Base-by-base conservation (phyloP, 2,797 vertebrate species). In the Hafferia zeledoni region DNA sequence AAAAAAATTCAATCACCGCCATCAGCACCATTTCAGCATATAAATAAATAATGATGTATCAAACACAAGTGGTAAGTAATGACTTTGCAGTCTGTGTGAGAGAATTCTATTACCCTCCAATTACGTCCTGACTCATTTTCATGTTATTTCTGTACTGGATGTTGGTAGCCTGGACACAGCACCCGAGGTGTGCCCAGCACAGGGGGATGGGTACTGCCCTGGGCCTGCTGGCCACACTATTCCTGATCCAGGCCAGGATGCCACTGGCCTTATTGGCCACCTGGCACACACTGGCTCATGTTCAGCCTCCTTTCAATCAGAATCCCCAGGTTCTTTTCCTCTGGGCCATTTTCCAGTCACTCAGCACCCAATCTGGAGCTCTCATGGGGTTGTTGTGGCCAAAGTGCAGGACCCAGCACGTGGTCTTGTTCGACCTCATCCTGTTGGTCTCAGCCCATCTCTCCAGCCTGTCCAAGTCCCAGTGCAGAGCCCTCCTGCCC, bases 61-160 rank as follows among this genome's bases (percentile, higher is more conserved):
- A 89, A 96, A 95, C 83, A 47, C 33, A 97, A 92, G 79, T 70
- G 43, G 39, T 55, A 91, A 93, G 43, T 94, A 96, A 98, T 96
- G 97, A 96, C 89, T 95, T 97, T 96, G 94, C 95, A 96, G 85
- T 94, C 82, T 95, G 89, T 78, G 78, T 79, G 90, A 97, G 92
- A 97, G 95, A 95, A 97, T 96, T 97, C 95, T 97, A 97, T 97
- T 98, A 97, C 68, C 68, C 63, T 93, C 35, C 12, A 94, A 82
- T 83, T 63, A 94, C 91, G 92, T 68, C 96, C 93, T 87, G 97
- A 92, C 69, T 63, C 44, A 60, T 94, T 97, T 97, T 96, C 77
- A 95, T 96, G 96, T 94, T 86, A 81, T 82, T 95, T 92, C 94
- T 83, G 91, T 57, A 92, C 30, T 81, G 43, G 71, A 84, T 79